A percentile compares a stretch with the other conserved stretches of the same genome.
Conservation (phyloP, 2,113 vertebrate genomes). For the Mobula hypostoma region DNA sequence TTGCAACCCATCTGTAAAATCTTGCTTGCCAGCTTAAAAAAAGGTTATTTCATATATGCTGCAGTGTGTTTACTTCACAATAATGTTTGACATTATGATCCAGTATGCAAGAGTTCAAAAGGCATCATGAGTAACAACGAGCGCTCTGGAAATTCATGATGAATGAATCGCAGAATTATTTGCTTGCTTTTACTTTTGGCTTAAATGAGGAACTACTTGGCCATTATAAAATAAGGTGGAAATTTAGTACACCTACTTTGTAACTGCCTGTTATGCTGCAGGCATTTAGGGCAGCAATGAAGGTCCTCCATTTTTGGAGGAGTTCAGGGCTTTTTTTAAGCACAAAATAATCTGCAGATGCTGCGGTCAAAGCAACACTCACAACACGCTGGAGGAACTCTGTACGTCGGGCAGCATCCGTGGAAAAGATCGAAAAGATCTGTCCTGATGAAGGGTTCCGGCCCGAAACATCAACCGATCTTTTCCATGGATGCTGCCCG, state of each 20-base stretch:
- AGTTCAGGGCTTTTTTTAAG: too few species aligned
- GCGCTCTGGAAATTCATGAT: not conserved
- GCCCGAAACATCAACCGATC: too few species aligned
- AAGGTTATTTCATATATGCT: not conserved
- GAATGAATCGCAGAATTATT: not conserved
- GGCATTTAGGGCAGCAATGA: too few species aligned
- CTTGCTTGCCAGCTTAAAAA: not conserved
- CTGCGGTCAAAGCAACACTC: too few species aligned
- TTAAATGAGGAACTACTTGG: not conserved
- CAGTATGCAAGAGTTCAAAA: not conserved
- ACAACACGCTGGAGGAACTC: too few species aligned
- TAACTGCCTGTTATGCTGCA: too few species aligned
- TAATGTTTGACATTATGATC: not conserved
- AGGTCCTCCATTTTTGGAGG: too few species aligned
- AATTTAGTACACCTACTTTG: not conserved
- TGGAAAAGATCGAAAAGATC: too few species aligned
- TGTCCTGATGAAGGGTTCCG: too few species aligned
- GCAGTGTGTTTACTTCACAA: not conserved
- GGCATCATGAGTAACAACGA: not conserved
- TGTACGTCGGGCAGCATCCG: too few species aligned
- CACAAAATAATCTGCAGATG: too few species aligned
- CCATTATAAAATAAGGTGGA: not conserved
- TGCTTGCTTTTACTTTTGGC: not conserved
- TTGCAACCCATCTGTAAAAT: not conserved
- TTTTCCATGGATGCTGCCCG: too few species aligned